These are phyloP conservation scores for Cetonia aurata DNA, from an alignment of 2,888 invertebrate species.

Conservation along the genomic window DNA sequence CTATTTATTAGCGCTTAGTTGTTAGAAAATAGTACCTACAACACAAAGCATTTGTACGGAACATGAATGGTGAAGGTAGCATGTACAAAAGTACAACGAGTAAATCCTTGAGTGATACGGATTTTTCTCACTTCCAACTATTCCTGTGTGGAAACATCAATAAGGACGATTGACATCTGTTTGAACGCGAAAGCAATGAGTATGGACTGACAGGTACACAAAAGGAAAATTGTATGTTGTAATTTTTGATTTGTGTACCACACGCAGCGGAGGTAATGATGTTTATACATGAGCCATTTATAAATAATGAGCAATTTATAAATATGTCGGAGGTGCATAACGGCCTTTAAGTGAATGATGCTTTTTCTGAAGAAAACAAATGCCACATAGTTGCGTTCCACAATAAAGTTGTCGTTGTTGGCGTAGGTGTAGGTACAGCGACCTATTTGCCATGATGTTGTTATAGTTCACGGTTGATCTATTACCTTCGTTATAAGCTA, in stretches of 20 bases:
- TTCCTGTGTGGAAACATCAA: neutral
- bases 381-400: slow-evolving; percentile 19
- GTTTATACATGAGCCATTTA: slow-evolving; percentile 17
- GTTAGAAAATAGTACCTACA: too few relatives aligned
- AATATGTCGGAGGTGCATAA: slow-evolving; percentile 8
- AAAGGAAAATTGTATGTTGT: slow-evolving; percentile 15
- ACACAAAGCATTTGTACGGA: neutral
- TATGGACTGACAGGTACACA: slow-evolving; percentile 17
- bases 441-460: slow-evolving; percentile 15
- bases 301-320: neutral
- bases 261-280: slow-evolving; percentile 22
- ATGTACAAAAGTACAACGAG: neutral
- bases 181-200: slow-evolving; percentile 9
- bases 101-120: neutral
- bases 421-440: slow-evolving; percentile 7
- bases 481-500: too few relatives aligned
- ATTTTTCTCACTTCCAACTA: slow-evolving; percentile 7
- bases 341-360: slow-evolving; percentile 14
- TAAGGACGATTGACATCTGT: slow-evolving; percentile 28
- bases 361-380: slow-evolving; percentile 32
- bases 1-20: neutral
- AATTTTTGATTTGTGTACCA: slow-evolving; percentile 8
- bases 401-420: slow-evolving; percentile 9
- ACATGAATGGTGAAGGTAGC: slow-evolving; percentile 4
- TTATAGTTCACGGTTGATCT: too few relatives aligned